Evolutionary conservation across 92 coral and sea anemone genomes (phyloP), one percentile per base, ranked within the genome.

Genomic region (Palythoa grandiflora): DNA sequence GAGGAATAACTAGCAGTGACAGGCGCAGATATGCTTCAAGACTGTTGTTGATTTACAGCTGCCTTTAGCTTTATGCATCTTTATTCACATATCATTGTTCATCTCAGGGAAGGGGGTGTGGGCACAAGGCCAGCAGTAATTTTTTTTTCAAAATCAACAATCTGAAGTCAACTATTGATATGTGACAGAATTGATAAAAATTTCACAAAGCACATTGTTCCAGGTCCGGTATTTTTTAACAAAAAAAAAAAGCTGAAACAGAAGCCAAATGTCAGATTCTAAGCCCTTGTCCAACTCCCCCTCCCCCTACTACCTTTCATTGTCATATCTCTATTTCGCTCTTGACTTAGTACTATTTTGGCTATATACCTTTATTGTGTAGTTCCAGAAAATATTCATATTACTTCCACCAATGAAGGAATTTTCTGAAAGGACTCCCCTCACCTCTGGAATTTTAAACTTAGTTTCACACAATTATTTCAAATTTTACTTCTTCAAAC

Each of bases 51-150:
- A 76, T 76, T 75, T 51, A 75, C 44, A 75, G 61, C 60, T 75
- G 61, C 78, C 20, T 73, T 73, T 73, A 44, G 78, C 78, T 73
- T 73, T 72, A 72, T 72, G 77, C 77, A 72, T 72, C 77, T 72
- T 72, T 73, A 73, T 73, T 73, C 78, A 73, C 78, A 73, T 73
- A 73, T 73, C 78, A 73, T 73, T 73, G 78, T 73, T 73, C 78
- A 73, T 73, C 78, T 20, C 78, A 73, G 78, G 78, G 78, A 73
- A 73, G 78, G 78, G 78, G 78, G 54, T 73, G 78, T 73, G 14
- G 78, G 78, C 78, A 73, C 53, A 20, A 20, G 78, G 78, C 78
- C 53, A 73, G 78, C 78, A 73, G 76, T 71, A 71, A 71, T 71
- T 73, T 40, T 60, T 60, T 73, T 73, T 14, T 73, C 78, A 73